Conservation (phyloP, 2,888 invertebrate genomes). For the Leptothorax acervorum region DNA sequence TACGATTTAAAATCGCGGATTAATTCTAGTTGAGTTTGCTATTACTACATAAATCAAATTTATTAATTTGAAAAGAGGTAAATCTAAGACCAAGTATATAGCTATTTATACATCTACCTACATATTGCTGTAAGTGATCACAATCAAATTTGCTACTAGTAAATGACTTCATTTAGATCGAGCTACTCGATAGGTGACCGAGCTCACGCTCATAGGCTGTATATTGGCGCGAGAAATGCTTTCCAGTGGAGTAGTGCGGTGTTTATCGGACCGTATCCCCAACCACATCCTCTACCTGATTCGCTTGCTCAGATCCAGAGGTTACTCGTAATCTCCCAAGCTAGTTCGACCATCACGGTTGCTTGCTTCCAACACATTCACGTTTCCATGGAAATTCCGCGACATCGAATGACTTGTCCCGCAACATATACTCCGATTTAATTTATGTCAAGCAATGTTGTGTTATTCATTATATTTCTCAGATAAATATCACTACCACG, state of each 20-base stretch:
- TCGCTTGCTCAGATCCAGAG: conserved; percentile 78
- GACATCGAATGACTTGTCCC: conserved; percentile 22
- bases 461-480: neutral
- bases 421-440: conserved; percentile 12
- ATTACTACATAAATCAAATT: neutral
- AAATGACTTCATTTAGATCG: conserved; percentile 76
- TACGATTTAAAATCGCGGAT: neutral
- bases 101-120: neutral
- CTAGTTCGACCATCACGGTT: conserved; percentile 77
- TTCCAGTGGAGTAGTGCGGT: conserved; percentile 82
- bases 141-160: conserved; percentile 69
- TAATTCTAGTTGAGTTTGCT: neutral
- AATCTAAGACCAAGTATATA: neutral
- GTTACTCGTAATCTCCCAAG: conserved; percentile 79
- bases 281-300: conserved; percentile 76
- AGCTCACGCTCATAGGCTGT: conserved; percentile 77
- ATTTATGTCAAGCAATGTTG: conserved; percentile 9
- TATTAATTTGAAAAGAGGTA: neutral
- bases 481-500: neutral
- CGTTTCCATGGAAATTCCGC: conserved; percentile 17
- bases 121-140: conserved; percentile 62
- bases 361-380: conserved; percentile 68
- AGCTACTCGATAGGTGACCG: conserved; percentile 77
- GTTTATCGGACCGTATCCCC: conserved; percentile 84
- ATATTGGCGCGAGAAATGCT: conserved; percentile 78